These are phyloP conservation scores for Ifrita kowaldi DNA, from an alignment of 2,113 vertebrate genomes.

Conservation along the genomic window DNA sequence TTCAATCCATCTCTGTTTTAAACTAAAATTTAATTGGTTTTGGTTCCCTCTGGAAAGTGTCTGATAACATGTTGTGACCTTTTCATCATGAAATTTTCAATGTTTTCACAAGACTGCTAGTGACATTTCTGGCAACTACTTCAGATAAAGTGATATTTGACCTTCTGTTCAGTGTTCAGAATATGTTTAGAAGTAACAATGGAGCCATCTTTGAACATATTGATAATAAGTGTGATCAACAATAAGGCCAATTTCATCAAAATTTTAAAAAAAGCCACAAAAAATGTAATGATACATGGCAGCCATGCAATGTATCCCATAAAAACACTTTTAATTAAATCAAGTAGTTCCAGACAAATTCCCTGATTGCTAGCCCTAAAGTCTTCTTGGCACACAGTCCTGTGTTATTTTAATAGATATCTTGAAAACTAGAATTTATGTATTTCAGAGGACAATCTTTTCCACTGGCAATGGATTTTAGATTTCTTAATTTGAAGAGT, in stretches of 20 bases:
- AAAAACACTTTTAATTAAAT: neutral
- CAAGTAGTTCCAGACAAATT: neutral
- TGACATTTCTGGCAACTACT: neutral
- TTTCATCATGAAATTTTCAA: slow-evolving; percentile 11
- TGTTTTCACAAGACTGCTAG: neutral
- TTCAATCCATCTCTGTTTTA: neutral
- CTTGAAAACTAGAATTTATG: neutral
- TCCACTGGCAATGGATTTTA: neutral
- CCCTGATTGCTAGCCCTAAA: neutral
- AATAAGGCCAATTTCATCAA: neutral
- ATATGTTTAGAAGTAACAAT: neutral
- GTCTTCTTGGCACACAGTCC: neutral
- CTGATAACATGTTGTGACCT: slow-evolving; percentile 20
- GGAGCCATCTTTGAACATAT: neutral
- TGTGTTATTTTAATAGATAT: neutral
- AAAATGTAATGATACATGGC: neutral
- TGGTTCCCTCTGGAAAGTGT: neutral
- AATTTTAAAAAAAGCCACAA: neutral
- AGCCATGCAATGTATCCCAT: neutral
- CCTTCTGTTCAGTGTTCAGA: neutral
- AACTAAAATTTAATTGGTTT: neutral
- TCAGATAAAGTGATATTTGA: slow-evolving; percentile 11
- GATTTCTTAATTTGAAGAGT: neutral
- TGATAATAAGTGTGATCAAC: neutral
- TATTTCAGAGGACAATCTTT: neutral